A percentile compares a stretch with the other conserved stretches of the same genome.
Evolutionary conservation across 2,113 vertebrate species (phyloP).

Genomic region (Cercopithecus mona): DNA sequence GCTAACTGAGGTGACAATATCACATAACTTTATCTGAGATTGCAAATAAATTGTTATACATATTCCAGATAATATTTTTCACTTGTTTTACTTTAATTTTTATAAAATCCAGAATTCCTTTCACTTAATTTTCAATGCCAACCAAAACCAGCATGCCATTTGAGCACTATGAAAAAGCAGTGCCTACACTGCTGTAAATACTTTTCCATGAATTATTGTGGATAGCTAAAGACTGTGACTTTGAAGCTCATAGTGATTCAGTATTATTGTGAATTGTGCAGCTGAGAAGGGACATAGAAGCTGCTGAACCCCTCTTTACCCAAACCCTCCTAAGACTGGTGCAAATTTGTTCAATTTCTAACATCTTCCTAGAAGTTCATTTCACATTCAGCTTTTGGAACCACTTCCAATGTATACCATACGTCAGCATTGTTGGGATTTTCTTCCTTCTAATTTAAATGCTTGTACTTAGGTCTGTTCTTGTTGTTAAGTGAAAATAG

Average conservation of each 20-base stretch:
- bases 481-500: neutral
- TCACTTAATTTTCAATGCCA: neutral
- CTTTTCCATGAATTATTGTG: constrained; percentile 28
- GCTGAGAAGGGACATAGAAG: neutral
- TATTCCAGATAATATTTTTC: neutral
- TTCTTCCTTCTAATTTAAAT: neutral
- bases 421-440: neutral
- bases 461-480: neutral
- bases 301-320: neutral
- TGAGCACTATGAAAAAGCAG: neutral
- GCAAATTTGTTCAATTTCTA: neutral
- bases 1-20: neutral
- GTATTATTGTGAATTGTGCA: neutral
- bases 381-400: neutral
- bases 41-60: neutral
- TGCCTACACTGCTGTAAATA: neutral
- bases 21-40: neutral
- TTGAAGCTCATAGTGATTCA: neutral
- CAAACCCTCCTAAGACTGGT: neutral
- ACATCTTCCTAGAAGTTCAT: neutral
- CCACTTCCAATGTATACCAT: neutral
- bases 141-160: neutral
- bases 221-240: neutral
- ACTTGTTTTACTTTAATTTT: constrained; percentile 34
- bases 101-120: neutral